Evolutionary conservation across 2,113 vertebrate species (phyloP).

Genomic region (Tachycineta bicolor): DNA sequence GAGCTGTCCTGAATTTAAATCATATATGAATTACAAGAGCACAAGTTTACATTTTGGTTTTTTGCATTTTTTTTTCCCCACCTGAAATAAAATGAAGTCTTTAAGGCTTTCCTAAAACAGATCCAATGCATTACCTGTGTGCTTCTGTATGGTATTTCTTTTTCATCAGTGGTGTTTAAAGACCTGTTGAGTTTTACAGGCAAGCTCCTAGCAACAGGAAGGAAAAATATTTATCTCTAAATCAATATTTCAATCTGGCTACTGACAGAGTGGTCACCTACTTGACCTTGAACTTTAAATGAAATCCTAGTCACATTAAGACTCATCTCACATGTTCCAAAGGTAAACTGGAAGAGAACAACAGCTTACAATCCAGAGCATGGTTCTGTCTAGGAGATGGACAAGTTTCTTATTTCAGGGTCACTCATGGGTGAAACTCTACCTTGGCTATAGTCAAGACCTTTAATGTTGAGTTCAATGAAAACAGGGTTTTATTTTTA

Average conservation of each 20-base stretch:
- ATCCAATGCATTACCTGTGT: neutral
- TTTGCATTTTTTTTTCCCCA: fast-evolving
- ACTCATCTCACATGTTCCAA: neutral
- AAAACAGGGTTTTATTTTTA: neutral
- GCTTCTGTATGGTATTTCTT: neutral
- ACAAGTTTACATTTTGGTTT: neutral
- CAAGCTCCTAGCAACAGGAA: neutral
- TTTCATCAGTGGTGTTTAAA: neutral
- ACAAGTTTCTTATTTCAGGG: neutral
- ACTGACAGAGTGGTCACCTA: neutral
- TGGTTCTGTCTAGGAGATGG: neutral
- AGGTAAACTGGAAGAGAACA: neutral
- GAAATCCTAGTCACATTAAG: neutral
- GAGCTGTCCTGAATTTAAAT: neutral
- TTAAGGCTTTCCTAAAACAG: neutral
- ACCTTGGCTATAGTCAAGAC: neutral
- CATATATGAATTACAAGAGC: neutral
- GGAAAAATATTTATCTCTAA: neutral
- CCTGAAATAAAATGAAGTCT: neutral
- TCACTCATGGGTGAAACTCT: neutral
- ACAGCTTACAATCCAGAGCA: neutral
- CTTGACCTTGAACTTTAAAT: neutral
- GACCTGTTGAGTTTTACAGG: neutral
- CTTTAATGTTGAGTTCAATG: neutral
- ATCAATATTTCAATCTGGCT: neutral